Evolutionary conservation across 1,140 invertebrate genomes (phyloP).

Genomic region (Heliconius himera): DNA sequence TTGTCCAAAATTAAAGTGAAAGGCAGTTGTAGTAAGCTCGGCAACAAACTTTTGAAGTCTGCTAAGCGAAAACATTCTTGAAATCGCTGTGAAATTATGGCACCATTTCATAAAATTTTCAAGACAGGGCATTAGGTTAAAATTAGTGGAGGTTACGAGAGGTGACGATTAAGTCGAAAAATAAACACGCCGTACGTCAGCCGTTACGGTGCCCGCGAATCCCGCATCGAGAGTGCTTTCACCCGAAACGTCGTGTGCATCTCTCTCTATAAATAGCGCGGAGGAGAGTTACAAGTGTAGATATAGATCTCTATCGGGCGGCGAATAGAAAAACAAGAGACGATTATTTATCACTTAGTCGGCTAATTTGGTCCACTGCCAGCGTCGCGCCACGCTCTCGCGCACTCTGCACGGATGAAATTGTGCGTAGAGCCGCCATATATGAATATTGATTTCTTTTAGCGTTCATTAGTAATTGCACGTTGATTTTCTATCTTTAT

Average conservation of each 20-base stretch:
- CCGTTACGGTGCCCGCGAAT: conserved; percentile 60
- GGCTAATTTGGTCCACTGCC: conserved; percentile 78
- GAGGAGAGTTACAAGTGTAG: conserved; percentile 63
- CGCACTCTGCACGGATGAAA: conserved; percentile 61
- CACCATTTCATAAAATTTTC: conserved; percentile 71
- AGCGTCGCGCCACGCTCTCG: conserved; percentile 71
- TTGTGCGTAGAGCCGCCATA: conserved; percentile 61
- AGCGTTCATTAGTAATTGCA: background rate
- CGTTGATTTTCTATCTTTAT: background rate
- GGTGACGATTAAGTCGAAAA: conserved; percentile 66
- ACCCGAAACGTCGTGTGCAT: conserved; percentile 76
- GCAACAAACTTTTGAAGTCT: conserved; percentile 65
- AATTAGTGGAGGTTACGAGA: conserved; percentile 66
- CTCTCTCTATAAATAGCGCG: conserved; percentile 73
- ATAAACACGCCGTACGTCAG: conserved; percentile 64
- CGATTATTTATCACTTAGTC: conserved; percentile 81
- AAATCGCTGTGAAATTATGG: conserved; percentile 72
- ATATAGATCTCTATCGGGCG: conserved; percentile 71
- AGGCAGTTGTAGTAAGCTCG: conserved; percentile 49
- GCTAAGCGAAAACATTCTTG: conserved; percentile 70
- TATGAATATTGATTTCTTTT: conserved; percentile 63
- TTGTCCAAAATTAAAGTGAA: conserved; percentile 61
- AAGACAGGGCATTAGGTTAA: conserved; percentile 68
- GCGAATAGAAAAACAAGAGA: conserved; percentile 80
- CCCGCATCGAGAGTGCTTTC: conserved; percentile 76